Evolutionary conservation across 2,888 invertebrate species (phyloP).

Genomic region (Cephus spinipes): DNA sequence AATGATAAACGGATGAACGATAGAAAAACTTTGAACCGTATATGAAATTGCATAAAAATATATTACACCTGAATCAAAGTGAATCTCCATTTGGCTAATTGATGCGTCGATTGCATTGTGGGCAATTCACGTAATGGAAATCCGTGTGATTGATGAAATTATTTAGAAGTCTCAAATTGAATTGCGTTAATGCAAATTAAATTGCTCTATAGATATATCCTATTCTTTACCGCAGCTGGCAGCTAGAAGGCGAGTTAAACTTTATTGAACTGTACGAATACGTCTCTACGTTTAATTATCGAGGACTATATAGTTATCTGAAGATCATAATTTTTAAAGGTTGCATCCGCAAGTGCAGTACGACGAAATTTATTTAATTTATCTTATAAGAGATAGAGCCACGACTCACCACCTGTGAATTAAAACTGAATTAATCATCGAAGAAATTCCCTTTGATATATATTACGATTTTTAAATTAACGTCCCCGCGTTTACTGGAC

Average conservation of each 20-base stretch:
- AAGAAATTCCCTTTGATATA: too few species aligned
- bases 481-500: background rate
- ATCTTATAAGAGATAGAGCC: background rate
- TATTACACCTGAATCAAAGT: slow-evolving; percentile 16
- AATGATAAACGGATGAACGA: slow-evolving; percentile 15
- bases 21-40: background rate
- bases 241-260: background rate
- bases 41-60: background rate
- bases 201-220: background rate
- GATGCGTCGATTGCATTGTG: slow-evolving; percentile 13
- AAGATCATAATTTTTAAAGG: background rate
- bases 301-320: background rate
- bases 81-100: slow-evolving; percentile 16
- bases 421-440: too few species aligned
- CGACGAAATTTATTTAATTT: background rate
- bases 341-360: background rate
- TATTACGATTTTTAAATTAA: background rate
- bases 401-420: background rate
- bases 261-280: background rate
- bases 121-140: background rate
- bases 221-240: background rate
- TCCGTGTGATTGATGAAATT: slow-evolving; percentile 10
- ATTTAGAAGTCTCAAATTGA: background rate
- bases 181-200: background rate
- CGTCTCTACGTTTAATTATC: background rate